These are phyloP conservation scores for Manacus vitellinus DNA, from an alignment of 2,113 vertebrate species.

Conservation along the genomic window DNA sequence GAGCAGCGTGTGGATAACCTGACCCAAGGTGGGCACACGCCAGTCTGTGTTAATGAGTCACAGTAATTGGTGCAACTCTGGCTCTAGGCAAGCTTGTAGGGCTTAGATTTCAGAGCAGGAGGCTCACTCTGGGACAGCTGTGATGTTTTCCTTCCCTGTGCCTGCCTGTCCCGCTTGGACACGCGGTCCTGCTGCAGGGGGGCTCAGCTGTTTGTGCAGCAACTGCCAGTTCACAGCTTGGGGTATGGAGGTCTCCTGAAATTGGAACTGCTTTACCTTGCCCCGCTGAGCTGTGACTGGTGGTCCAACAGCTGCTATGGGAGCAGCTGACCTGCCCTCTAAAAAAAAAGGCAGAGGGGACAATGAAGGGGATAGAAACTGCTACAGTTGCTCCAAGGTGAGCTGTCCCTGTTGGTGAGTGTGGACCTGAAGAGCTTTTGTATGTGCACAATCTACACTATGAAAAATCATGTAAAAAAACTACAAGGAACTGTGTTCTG, in stretches of 20 bases:
- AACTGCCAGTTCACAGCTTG: not conserved
- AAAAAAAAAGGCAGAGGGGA: not conserved
- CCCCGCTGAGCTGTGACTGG: not conserved
- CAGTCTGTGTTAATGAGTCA: rapidly evolving
- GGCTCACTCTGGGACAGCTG: not conserved
- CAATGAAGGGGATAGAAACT: not conserved
- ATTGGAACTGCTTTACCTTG: not conserved
- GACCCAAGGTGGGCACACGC: not conserved
- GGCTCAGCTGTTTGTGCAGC: not conserved
- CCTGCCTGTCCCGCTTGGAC: not conserved
- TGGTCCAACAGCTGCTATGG: not conserved
- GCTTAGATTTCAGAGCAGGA: not conserved
- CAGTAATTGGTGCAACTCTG: rapidly evolving
- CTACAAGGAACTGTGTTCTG: not conserved
- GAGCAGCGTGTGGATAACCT: rapidly evolving
- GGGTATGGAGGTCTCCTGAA: not conserved
- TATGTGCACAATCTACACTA: rapidly evolving
- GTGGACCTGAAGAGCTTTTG: not conserved
- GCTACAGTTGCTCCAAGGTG: not conserved
- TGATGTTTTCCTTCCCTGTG: not conserved
- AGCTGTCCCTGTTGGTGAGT: not conserved
- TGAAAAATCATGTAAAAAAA: not conserved
- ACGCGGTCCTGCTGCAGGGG: not conserved
- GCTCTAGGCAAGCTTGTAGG: not conserved
- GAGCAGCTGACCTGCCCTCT: slow-evolving; percentile 3